Percentiles rank a stretch among this genome's conserved stretches.
phyloP scores from a whole-genome alignment of 1,140 invertebrate genomes.

The Drosophila pallidifrons region DNA sequence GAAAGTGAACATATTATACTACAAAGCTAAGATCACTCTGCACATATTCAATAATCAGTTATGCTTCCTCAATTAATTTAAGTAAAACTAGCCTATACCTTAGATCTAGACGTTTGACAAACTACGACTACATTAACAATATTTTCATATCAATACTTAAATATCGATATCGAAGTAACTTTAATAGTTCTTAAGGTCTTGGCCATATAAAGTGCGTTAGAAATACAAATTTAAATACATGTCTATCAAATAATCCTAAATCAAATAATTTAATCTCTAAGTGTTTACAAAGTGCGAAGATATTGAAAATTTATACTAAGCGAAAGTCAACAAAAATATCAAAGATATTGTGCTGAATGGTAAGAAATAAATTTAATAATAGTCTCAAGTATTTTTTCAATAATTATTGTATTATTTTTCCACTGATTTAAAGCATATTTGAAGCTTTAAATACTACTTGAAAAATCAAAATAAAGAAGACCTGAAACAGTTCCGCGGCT shows the following conservation, averaged over 20 bases:
- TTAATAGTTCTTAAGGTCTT: background rate
- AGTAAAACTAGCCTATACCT: conserved; percentile 5
- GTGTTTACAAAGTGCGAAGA: conserved; percentile 32
- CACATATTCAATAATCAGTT: conserved; percentile 5
- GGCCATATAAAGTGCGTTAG: conserved; percentile 7
- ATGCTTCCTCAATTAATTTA: conserved; percentile 22
- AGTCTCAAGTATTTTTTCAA: too few relatives aligned
- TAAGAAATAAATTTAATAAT: conserved; percentile 1
- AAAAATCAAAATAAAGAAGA: background rate
- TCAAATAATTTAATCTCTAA: conserved; percentile 6
- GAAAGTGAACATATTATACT: background rate
- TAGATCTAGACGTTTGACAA: conserved; percentile 21
- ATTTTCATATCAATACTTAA: conserved; percentile 39
- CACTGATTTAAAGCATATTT: background rate
- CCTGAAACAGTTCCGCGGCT: background rate
- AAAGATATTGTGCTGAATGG: conserved; percentile 20
- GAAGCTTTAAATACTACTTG: background rate
- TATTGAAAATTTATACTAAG: background rate
- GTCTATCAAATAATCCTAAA: conserved; percentile 8
- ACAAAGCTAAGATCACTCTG: background rate
- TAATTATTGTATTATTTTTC: background rate
- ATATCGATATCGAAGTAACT: conserved; percentile 17
- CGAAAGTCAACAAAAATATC: background rate
- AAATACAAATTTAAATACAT: conserved; percentile 4
- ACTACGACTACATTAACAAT: conserved; percentile 3